Evolutionary conservation across 1,140 invertebrate genomes (phyloP).

Genomic region (Liolophura sinensis): DNA sequence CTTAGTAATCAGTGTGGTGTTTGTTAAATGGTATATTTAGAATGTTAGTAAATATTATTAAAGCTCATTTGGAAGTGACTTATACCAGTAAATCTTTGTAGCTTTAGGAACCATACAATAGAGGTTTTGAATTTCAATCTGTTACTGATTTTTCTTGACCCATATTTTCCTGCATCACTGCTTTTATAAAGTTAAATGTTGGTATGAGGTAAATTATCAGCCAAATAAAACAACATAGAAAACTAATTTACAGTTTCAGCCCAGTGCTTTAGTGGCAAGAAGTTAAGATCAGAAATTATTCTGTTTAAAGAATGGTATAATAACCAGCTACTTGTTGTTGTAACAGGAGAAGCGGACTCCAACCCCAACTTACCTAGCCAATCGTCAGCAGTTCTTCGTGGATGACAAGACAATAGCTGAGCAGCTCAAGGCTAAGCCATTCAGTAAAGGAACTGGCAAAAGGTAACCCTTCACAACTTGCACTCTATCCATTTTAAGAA

Average conservation of each 20-base stretch:
- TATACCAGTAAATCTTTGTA: too few species aligned
- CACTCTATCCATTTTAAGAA: not conserved
- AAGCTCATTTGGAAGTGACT: too few species aligned
- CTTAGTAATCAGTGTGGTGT: too few species aligned
- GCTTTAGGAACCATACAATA: too few species aligned
- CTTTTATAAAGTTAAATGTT: not conserved
- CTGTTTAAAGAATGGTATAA: not conserved
- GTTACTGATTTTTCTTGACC: too few species aligned
- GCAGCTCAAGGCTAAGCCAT: constrained; percentile 43
- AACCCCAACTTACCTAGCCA: constrained; percentile 26
- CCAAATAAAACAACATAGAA: not conserved
- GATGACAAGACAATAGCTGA: constrained; percentile 53
- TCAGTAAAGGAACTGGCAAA: constrained; percentile 51
- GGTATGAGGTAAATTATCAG: constrained; percentile 17
- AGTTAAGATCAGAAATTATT: not conserved
- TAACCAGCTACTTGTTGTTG: not conserved
- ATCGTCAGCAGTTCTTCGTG: constrained; percentile 39
- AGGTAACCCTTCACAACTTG: constrained; percentile 32
- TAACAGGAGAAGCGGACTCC: constrained; percentile 17
- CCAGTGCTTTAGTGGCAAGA: not conserved
- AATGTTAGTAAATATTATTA: too few species aligned
- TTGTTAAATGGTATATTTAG: too few species aligned
- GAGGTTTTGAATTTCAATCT: too few species aligned
- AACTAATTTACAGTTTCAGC: not conserved
- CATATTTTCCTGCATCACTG: too few species aligned